These are phyloP conservation scores for Phenganax stokvisi DNA, from an alignment of 92 coral and sea anemone genomes.

Conservation along the genomic window DNA sequence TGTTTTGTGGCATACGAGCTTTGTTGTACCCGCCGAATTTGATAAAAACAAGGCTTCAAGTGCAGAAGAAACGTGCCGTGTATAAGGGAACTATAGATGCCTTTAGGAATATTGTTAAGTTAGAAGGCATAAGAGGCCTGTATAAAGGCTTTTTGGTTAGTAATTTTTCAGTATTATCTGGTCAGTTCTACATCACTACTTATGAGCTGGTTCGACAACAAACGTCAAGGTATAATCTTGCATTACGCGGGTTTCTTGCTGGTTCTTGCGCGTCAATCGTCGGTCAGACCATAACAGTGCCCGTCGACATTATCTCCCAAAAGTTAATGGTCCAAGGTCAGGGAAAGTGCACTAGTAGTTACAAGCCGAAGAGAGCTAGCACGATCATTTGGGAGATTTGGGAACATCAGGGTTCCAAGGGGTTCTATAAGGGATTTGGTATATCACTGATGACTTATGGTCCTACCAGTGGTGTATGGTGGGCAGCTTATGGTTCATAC, in stretches of 20 bases:
- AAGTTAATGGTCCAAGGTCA: constrained; percentile 82
- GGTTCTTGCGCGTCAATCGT: constrained; percentile 84
- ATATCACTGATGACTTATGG: constrained; percentile 88
- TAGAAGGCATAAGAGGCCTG: constrained; percentile 91
- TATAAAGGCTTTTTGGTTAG: constrained; percentile 88
- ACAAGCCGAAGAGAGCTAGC: constrained; percentile 66
- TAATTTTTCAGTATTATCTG: constrained; percentile 72
- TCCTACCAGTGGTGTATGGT: constrained; percentile 97
- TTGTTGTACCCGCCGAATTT: constrained; percentile 84
- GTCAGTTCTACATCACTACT: constrained; percentile 94
- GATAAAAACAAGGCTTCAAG: constrained; percentile 87
- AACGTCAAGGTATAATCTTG: constrained; percentile 62
- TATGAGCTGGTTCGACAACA: constrained; percentile 72
- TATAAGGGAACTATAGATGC: constrained; percentile 94
- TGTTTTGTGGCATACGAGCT: constrained; percentile 80
- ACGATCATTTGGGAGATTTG: constrained; percentile 59
- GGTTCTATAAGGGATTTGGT: constrained; percentile 79
- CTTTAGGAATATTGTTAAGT: constrained; percentile 62
- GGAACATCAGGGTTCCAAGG: constrained; percentile 53
- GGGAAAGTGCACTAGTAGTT: constrained; percentile 58
- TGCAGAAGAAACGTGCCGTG: constrained; percentile 77
- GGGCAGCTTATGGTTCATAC: constrained; percentile 80
- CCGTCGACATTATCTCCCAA: constrained; percentile 85
- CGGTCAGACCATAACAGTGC: constrained; percentile 90
- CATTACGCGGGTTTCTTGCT: constrained; percentile 85